Base-by-base conservation (phyloP, 2,888 invertebrate genomes). In the Trissolcus japonicus region DNA sequence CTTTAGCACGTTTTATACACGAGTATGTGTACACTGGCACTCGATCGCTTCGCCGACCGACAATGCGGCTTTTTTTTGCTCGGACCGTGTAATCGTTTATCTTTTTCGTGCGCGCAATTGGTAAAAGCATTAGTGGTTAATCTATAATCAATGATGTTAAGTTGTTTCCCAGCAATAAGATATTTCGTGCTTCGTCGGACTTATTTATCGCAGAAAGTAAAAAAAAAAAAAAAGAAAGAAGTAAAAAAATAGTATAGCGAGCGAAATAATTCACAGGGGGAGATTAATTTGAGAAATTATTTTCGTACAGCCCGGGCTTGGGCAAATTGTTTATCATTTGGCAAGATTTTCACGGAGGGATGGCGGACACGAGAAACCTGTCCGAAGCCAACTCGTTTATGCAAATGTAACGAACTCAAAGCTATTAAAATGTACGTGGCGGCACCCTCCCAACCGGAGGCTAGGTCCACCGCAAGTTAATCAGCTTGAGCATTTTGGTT, bases 381-480 rank as follows among this genome's bases (percentile, higher is more conserved):
- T 14, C 35, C 41, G 48, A 19, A 62, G 35, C 54, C 59, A 63
- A 57, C 66, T 53, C 69, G 65, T 50, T 68, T 68, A 76, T 76
- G 76, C 69, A 76, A 65, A 76, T 69, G 61, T 61, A 61, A 69
- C 69, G 35, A 60, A 61, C 65, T 69, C 69, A 65, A 69, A 76
- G 76, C 69, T 76, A 76, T 76, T 76, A 76, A 76, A 76, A 76
- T 69, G 65, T 65, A 61, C 61, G 69, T 40, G 60, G 59, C 41
- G n/a, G 69, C 56, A 53, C 69, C 69, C 75, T 75, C 55, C 67
- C 59, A 63, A 63, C 53, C 48, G 54, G 19, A 62, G 67, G 46
- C 50, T 43, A 54, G 74, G 63, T 68, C 60, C 75, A 75, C 75
- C 75, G 75, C 75, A 75, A 75, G 68, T 75, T 75, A 75, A 75